phyloP scores from a whole-genome alignment of 2,113 vertebrate genomes.

The Erythrocercus mccallii region DNA sequence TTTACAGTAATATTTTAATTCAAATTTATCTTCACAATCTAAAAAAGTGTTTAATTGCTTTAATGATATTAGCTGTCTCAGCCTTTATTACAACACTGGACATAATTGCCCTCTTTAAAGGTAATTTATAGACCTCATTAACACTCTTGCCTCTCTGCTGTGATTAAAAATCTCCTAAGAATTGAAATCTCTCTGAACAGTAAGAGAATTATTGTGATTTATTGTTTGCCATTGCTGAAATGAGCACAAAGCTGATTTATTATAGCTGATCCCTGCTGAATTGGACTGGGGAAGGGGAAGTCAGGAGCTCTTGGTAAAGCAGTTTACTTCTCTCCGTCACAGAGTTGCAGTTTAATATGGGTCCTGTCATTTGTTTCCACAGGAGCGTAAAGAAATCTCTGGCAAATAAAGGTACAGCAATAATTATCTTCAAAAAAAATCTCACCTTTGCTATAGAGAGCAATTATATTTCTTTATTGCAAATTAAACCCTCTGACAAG shows the following conservation, averaged over 20 bases:
- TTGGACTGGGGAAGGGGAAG: slow-evolving; percentile 16
- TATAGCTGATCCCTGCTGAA: slow-evolving; percentile 42
- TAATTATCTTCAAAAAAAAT: background rate
- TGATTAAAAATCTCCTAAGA: slow-evolving; percentile 75
- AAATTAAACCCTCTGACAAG: background rate
- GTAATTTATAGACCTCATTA: slow-evolving; percentile 86
- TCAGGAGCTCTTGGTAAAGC: slow-evolving; percentile 19
- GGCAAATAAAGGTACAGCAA: background rate
- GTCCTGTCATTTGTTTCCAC: background rate
- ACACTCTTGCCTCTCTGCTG: slow-evolving; percentile 75
- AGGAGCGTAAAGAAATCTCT: background rate
- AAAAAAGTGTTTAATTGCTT: slow-evolving; percentile 75
- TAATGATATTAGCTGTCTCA: slow-evolving; percentile 73
- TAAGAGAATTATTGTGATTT: slow-evolving; percentile 69
- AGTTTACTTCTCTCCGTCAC: background rate
- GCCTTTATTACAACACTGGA: slow-evolving; percentile 67
- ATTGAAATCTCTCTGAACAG: slow-evolving; percentile 66
- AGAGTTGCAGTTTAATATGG: slow-evolving; percentile 33
- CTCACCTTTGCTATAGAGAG: background rate
- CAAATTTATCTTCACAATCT: slow-evolving; percentile 78
- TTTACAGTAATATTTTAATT: slow-evolving; percentile 66
- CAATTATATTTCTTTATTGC: background rate
- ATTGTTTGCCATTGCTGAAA: slow-evolving; percentile 66
- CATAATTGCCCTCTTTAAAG: slow-evolving; percentile 74
- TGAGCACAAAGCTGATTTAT: slow-evolving; percentile 63